Evolutionary conservation across 2,797 vertebrate species (phyloP).

Genomic region (Sciaenops ocellatus): DNA sequence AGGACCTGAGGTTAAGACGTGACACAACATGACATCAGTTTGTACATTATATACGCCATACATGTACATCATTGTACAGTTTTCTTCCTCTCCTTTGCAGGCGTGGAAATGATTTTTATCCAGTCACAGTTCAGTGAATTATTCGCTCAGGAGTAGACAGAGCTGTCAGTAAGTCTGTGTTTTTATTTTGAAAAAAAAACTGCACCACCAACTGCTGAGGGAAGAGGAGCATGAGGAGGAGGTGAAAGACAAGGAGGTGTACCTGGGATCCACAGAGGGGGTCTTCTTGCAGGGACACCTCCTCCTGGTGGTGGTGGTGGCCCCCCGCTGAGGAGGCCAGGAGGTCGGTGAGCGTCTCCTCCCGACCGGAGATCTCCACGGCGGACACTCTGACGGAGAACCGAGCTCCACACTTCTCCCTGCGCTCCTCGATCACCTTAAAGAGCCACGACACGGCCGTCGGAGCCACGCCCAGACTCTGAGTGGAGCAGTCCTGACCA

Average conservation of each 20-base stretch:
- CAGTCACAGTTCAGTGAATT: too few relatives aligned
- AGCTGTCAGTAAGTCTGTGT: too few relatives aligned
- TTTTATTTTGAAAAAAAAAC: too few relatives aligned
- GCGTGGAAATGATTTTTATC: too few relatives aligned
- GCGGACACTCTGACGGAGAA: constrained; percentile 93
- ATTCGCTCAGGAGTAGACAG: too few relatives aligned
- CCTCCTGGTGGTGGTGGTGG: constrained; percentile 86
- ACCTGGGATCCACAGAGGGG: constrained; percentile 93
- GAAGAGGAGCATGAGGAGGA: background rate
- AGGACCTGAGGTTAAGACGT: too few relatives aligned
- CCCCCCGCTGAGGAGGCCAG: constrained; percentile 81
- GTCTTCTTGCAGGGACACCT: constrained; percentile 90
- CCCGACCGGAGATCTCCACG: constrained; percentile 92
- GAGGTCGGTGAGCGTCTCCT: constrained; percentile 92
- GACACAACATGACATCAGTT: too few relatives aligned
- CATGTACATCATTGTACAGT: too few relatives aligned
- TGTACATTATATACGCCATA: too few relatives aligned
- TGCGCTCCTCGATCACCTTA: constrained; percentile 91
- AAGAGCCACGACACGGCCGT: constrained; percentile 97
- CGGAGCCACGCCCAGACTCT: constrained; percentile 92
- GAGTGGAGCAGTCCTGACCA: constrained; percentile 92
- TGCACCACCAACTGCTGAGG: background rate
- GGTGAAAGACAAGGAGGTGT: constrained; percentile 6
- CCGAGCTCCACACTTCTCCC: constrained; percentile 87
- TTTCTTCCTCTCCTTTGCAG: too few relatives aligned